Evolutionary conservation across 2,888 invertebrate species (phyloP), one percentile per base, ranked within the genome.

Genomic region (Platycnemis pennipes): DNA sequence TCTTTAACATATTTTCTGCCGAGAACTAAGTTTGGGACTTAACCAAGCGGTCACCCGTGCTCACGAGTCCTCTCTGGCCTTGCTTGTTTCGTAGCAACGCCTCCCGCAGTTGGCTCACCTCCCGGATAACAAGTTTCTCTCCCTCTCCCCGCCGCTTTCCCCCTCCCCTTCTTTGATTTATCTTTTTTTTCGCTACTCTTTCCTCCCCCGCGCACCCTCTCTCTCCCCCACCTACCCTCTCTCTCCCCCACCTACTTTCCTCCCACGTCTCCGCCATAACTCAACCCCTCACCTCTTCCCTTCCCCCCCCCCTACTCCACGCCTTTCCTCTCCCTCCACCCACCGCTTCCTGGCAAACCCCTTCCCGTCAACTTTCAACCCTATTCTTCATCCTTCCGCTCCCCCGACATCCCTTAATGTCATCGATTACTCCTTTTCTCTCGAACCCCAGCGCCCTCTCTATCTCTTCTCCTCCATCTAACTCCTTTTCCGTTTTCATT

Each of bases 381-480:
- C 37, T 37, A 77, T 77, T 77, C 77, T 77, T 77, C 77, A 77
- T 77, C 77, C 77, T 77, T 77, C 77, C 77, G 77, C 77, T 77
- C 37, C 77, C 31, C 8, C 37, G 77, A 77, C 77, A 77, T 77
- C 77, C 37, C 77, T 77, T 77, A 77, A 77, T 77, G 77, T 77
- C 77, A 77, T 77, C 77, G 77, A 77, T 77, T 77, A 77, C 77
- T 77, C 77, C 77, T 37, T 77, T 77, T 77, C 77, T 77, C 77
- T 37, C 37, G 37, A 77, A 77, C 2, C 77, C 77, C 16, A 77
- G 31, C 77, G 16, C 37, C 77, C 13, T 77, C 37, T 77, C 77
- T 77, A 77, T 77, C 77, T 77, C 77, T 13, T 37, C 77, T 1
- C 77, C 37, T 77, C 37, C 77, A 37, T 77, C 16, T 77, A 22